Percentiles rank a stretch among this genome's conserved stretches.
Conservation (phyloP, 2,888 invertebrate species). For the Acanthoscelides obtectus region DNA sequence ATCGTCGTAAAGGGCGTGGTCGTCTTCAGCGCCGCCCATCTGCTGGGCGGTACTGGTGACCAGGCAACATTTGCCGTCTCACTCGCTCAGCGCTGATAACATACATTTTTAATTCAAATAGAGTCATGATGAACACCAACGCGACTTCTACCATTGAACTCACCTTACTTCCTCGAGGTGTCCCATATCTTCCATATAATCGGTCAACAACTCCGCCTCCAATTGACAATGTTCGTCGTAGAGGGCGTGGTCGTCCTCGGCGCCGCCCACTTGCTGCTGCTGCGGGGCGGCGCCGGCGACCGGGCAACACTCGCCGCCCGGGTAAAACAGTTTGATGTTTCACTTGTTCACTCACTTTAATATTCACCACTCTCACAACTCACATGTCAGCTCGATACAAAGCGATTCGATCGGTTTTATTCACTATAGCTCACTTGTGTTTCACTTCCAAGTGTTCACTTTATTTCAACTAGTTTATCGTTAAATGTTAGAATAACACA, state of each 20-base stretch:
- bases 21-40: no score
- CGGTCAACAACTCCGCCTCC: conserved; percentile 19
- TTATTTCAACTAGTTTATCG: not conserved
- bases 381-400: not conserved
- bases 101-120: no score
- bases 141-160: no score
- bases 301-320: conserved; percentile 32
- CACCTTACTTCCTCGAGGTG: conserved; percentile 39
- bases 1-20: no score
- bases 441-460: not conserved
- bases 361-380: not conserved
- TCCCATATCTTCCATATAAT: not conserved
- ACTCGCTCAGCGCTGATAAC: no score
- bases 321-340: conserved; percentile 39
- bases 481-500: no score
- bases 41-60: no score
- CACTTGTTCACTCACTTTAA: not conserved
- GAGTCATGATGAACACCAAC: no score
- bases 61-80: no score
- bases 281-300: conserved; percentile 37
- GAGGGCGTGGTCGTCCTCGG: conserved; percentile 37
- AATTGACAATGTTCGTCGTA: conserved; percentile 31
- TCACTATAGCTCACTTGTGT: not conserved
- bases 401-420: not conserved
- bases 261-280: conserved; percentile 33